Base-by-base conservation (phyloP, 2,888 invertebrate genomes). In the Campoplex nolae region DNA sequence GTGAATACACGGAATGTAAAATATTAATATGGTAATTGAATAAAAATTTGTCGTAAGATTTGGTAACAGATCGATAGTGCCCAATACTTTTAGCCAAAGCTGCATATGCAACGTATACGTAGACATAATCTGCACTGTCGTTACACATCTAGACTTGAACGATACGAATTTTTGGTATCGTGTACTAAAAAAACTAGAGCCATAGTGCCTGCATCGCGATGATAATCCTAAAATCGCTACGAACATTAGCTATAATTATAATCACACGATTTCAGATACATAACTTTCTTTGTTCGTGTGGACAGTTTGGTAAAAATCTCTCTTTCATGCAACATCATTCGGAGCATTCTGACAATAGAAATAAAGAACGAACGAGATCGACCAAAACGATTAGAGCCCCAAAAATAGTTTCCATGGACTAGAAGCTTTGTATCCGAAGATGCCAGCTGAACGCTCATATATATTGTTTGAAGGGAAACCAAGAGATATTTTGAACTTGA, bases 151-250 rank as follows among this genome's bases (percentile, higher is more conserved):
- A 56, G n/a, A 38, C 80, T 45, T 2, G 11, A 45, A 45, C 11
- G 45, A 45, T 45, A 45, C 45, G 45, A 11, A 11, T 13, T 45
- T 70, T 23, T 70, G 51, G 42, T 48, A 80, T 77, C 71, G 54
- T 32, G 32, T 16, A n/a, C 70, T 71, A 73, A 56, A 81, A 23
- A 81, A 81, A 45, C 85, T 85, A 85, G 67, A 58, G 81, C 78
- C 82, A 82, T 77, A 7, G 23, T 23, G 1, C 3, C 48, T 45
- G 11, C 28, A 32, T 71, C 4, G 48, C 4, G 48, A 51, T 51
- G n/a, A 16, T 32, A 78, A 54, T 28, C 35, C 42, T 82, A 67
- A 58, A 68, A 67, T 68, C 68, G 11, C 76, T 85, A 38, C n/a
- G 38, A 54, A 74, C 51, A 32, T 51, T 35, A 23, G n/a, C 13